Conservation (phyloP, 92 coral and sea anemone genomes). For the Anthopleura xanthogrammica region DNA sequence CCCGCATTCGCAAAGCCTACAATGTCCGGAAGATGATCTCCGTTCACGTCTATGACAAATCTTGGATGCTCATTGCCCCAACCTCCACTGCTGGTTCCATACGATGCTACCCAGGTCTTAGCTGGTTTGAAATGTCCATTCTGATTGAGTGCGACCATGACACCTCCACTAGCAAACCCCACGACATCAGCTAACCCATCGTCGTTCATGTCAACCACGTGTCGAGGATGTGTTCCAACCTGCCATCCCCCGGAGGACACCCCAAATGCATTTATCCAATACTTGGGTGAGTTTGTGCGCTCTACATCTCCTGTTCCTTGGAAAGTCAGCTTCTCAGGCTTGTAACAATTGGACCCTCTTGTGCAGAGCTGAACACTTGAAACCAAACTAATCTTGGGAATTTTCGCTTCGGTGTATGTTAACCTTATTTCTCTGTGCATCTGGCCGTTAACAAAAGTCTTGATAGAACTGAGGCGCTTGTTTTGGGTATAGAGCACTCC, state of each 20-base stretch:
- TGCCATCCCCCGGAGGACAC: slow-evolving; percentile 21
- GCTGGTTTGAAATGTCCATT: slow-evolving; percentile 22
- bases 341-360: slow-evolving; percentile 30
- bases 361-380: slow-evolving; percentile 28
- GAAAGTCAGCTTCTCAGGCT: slow-evolving; percentile 20
- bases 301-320: slow-evolving; percentile 36
- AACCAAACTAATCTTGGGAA: slow-evolving; percentile 13
- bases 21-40: slow-evolving; percentile 41
- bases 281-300: slow-evolving; percentile 21
- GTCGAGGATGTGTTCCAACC: slow-evolving; percentile 29
- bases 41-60: slow-evolving; percentile 32
- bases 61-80: slow-evolving; percentile 35
- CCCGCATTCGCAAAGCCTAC: slow-evolving; percentile 32
- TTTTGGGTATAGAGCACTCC: slow-evolving; percentile 34
- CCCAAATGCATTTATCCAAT: slow-evolving; percentile 29
- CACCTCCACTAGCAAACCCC: slow-evolving; percentile 37
- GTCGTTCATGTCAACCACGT: slow-evolving; percentile 33
- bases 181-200: slow-evolving; percentile 38
- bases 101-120: slow-evolving; percentile 36
- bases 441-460: slow-evolving; percentile 24
- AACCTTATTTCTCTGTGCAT: slow-evolving; percentile 29
- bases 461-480: slow-evolving; percentile 24
- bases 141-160: slow-evolving; percentile 35
- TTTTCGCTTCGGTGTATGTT: slow-evolving; percentile 20
- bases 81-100: slow-evolving; percentile 21